Evolutionary conservation across 2,888 invertebrate genomes (phyloP), one percentile per base, ranked within the genome.

Genomic region (Drosophila austrosaltans): DNA sequence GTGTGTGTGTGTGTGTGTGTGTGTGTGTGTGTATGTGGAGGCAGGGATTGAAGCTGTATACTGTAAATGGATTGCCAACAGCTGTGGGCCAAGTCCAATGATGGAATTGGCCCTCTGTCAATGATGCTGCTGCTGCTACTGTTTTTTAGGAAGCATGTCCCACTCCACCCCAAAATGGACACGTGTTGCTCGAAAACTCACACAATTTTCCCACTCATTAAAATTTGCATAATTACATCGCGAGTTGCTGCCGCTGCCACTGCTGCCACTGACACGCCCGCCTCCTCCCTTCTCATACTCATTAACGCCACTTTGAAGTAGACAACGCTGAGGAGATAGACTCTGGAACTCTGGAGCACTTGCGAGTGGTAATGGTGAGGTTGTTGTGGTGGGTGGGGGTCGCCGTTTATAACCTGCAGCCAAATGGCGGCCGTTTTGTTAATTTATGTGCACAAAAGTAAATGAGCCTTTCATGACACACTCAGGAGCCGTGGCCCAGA

Each of bases 171-270:
- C 5, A 63, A 65, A 61, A 63, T 58, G 63, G 58, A 32, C 78
- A 81, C 79, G 78, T 82, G 85, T 79, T 81, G 83, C 72, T 48
- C 48, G 44, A 40, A 32, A 72, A 70, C 70, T 48, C 48, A 25
- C 48, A 77, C 77, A 79, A 78, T 81, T 87, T 87, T 84, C 78
- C 82, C 76, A 77, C 84, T 87, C 82, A 87, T 87, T 87, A 86
- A 72, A 86, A 87, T 87, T 87, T 87, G 82, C 87, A 87, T 87
- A 87, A 87, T 87, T 87, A 86, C 77, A 60, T 59, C 60, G 68
- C 78, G 63, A 72, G 58, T 44, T 44, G 25, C 28, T 48, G 56
- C 42, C 40, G 8, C 42, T 10, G 22, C 20, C n/a, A 32, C 48
- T 40, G 39, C 57, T 32, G 42, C 6, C 7, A 5, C 32, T 32